phyloP scores from a whole-genome alignment of 2,888 invertebrate species.

The Colostygia pectinataria region DNA sequence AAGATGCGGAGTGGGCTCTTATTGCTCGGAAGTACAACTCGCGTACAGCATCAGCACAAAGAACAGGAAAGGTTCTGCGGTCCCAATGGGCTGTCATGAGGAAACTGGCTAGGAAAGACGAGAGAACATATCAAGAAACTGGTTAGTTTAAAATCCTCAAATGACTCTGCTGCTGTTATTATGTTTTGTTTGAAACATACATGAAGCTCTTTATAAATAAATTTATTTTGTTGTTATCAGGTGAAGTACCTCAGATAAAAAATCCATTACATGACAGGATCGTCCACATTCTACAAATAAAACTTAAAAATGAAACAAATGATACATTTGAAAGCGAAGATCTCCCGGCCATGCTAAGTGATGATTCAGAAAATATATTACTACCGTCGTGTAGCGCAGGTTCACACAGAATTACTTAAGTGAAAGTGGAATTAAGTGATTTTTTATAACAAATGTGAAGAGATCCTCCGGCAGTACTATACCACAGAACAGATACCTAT shows the following conservation, averaged over 20 bases:
- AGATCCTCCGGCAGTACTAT: no score
- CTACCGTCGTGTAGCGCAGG: constrained; percentile 15
- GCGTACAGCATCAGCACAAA: constrained; percentile 4
- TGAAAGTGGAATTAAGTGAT: no score
- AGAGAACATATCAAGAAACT: constrained; percentile 12
- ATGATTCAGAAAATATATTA: constrained; percentile 10
- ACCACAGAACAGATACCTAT: no score
- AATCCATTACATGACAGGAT: constrained; percentile 21
- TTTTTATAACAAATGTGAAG: no score
- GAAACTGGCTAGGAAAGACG: constrained; percentile 14
- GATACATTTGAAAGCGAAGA: constrained; percentile 9
- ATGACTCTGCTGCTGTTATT: background rate
- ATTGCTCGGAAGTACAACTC: constrained; percentile 22
- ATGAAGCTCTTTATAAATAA: no score
- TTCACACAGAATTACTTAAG: no score
- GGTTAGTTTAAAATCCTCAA: constrained; percentile 3
- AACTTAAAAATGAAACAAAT: constrained; percentile 4
- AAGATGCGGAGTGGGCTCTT: constrained; percentile 15
- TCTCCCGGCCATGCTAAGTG: constrained; percentile 11
- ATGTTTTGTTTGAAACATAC: no score
- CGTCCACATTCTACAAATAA: constrained; percentile 9
- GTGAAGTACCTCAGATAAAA: constrained; percentile 11
- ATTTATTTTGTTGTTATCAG: constrained; percentile 13
- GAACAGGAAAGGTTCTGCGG: constrained; percentile 12
- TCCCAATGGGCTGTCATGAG: constrained; percentile 16